Conservation (phyloP, 2,113 vertebrate species). For the Nanorana parkeri region DNA sequence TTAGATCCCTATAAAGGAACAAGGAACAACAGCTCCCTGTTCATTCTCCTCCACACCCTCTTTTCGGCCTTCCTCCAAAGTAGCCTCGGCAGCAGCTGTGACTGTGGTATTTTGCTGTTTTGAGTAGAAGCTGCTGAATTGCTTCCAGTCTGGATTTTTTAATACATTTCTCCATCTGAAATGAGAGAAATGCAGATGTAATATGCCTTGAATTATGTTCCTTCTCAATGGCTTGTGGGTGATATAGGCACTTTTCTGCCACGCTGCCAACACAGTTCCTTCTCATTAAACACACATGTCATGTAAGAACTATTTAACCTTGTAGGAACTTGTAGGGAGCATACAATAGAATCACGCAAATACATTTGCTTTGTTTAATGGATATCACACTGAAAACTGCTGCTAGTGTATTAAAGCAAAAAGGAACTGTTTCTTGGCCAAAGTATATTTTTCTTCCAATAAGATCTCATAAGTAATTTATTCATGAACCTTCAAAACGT, state of each 20-base stretch:
- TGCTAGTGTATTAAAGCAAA: too few species aligned
- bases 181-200: conserved; percentile 44
- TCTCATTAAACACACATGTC: conserved; percentile 45
- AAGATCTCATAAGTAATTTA: too few species aligned
- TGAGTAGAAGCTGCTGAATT: conserved; percentile 43
- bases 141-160: conserved; percentile 48
- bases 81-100: conserved; percentile 37
- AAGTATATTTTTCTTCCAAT: too few species aligned
- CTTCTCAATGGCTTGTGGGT: conserved; percentile 33
- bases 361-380: too few species aligned
- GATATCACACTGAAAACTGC: too few species aligned
- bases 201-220: conserved; percentile 46
- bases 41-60: conserved; percentile 51
- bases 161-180: conserved; percentile 44
- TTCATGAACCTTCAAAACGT: too few species aligned
- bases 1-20: conserved; percentile 56
- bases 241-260: conserved; percentile 20
- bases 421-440: too few species aligned
- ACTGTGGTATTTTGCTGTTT: conserved; percentile 44
- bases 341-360: not conserved
- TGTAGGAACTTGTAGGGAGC: not conserved
- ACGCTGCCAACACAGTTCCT: conserved; percentile 22
- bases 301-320: conserved; percentile 41
- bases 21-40: conserved; percentile 53
- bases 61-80: conserved; percentile 45